Conservation (phyloP, 2,113 vertebrate species). For the Alligator sinensis region DNA sequence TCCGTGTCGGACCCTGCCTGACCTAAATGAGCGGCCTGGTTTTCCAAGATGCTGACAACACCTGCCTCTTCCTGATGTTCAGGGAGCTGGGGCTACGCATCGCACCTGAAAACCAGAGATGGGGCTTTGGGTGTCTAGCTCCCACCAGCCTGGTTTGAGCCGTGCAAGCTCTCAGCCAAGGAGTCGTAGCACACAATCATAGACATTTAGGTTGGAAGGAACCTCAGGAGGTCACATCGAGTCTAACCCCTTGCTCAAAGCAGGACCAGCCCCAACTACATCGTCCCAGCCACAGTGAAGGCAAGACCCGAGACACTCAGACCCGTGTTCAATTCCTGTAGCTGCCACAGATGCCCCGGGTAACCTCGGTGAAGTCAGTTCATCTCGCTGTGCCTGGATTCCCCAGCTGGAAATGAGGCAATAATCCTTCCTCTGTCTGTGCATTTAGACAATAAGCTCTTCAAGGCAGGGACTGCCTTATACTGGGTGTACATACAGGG, state of each 20-base stretch:
- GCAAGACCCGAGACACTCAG: no score
- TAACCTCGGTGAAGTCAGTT: not conserved
- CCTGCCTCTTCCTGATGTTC: not conserved
- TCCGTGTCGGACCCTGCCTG: not conserved
- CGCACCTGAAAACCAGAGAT: not conserved
- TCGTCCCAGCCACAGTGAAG: no score
- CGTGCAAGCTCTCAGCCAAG: no score
- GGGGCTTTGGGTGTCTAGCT: no score
- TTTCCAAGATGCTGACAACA: not conserved
- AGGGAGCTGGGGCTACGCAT: no score
- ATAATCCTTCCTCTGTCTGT: not conserved
- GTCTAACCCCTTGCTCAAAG: no score
- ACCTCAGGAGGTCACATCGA: no score
- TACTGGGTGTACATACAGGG: rapidly evolving
- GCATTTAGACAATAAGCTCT: rapidly evolving
- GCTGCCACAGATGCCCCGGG: no score
- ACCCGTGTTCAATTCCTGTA: not conserved
- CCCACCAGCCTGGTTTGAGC: no score
- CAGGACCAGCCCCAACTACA: no score
- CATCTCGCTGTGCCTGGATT: not conserved
- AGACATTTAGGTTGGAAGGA: no score
- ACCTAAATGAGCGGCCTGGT: not conserved
- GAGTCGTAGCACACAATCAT: no score
- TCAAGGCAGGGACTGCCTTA: not conserved
- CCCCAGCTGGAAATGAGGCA: not conserved